Conservation (phyloP, 92 coral and sea anemone genomes). For the Umimayanthus kanabou region DNA sequence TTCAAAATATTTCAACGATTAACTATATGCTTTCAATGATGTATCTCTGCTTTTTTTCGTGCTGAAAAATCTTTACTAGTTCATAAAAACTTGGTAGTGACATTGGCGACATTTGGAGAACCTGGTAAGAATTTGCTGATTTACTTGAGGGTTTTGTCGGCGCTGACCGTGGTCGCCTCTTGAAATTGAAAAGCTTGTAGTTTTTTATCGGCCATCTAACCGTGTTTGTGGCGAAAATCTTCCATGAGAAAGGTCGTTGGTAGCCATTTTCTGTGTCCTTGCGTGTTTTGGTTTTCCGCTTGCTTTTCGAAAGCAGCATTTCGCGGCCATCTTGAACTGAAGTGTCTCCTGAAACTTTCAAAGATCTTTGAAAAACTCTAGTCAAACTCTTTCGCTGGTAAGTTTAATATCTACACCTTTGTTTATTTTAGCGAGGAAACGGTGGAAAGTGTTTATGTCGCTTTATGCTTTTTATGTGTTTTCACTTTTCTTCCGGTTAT, state of each 20-base stretch:
- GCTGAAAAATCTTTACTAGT: no score
- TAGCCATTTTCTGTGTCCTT: slow-evolving; percentile 54
- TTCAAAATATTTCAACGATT: no score
- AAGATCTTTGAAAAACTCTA: slow-evolving; percentile 19
- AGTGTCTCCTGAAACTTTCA: slow-evolving; percentile 38
- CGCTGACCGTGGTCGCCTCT: slow-evolving; percentile 41
- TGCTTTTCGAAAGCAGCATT: slow-evolving; percentile 40
- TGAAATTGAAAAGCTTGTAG: no score
- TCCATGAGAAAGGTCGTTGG: slow-evolving; percentile 53
- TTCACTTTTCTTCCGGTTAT: background rate
- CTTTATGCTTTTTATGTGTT: background rate
- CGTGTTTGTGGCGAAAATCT: slow-evolving; percentile 52
- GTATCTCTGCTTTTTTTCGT: slow-evolving; percentile 39
- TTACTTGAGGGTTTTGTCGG: slow-evolving; percentile 18
- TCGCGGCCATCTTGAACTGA: slow-evolving; percentile 48
- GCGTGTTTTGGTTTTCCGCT: slow-evolving; percentile 61
- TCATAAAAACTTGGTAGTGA: no score
- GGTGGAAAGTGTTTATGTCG: slow-evolving; percentile 20
- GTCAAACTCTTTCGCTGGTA: background rate
- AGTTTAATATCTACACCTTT: background rate
- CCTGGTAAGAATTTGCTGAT: slow-evolving; percentile 59
- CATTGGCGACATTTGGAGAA: no score
- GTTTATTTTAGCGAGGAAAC: background rate
- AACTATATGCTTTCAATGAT: no score
- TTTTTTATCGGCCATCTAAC: slow-evolving; percentile 63